These are phyloP conservation scores for Eretmocerus hayati DNA, from an alignment of 2,888 invertebrate genomes.

Conservation along the genomic window DNA sequence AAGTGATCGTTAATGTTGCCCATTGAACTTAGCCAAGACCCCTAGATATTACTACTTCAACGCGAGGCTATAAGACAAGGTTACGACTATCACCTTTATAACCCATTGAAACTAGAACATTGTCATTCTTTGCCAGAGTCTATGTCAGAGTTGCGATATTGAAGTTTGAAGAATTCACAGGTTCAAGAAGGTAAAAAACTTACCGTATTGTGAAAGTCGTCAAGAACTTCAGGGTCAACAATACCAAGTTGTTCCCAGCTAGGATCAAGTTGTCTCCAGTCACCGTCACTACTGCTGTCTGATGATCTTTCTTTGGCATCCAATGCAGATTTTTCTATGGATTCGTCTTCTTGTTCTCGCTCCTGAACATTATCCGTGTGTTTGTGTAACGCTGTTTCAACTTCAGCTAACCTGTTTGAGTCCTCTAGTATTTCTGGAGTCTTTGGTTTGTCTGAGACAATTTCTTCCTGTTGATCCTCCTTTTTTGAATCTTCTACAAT, in stretches of 20 bases:
- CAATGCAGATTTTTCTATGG: slow-evolving; percentile 15
- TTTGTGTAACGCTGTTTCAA: background rate
- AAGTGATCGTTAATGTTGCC: too few relatives aligned
- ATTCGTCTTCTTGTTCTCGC: slow-evolving; percentile 6
- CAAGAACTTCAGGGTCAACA: slow-evolving; percentile 55
- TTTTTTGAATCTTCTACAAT: background rate
- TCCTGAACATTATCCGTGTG: background rate
- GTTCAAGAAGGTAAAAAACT: too few relatives aligned
- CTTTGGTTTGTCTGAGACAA: background rate
- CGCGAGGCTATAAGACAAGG: too few relatives aligned
- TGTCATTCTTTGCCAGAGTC: too few relatives aligned
- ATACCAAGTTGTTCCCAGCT: slow-evolving; percentile 59
- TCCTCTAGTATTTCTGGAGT: slow-evolving; percentile 3
- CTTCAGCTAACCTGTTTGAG: slow-evolving; percentile 6
- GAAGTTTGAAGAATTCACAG: too few relatives aligned
- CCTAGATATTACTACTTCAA: too few relatives aligned
- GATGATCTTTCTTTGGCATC: slow-evolving; percentile 22
- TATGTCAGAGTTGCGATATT: too few relatives aligned
- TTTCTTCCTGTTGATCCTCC: background rate
- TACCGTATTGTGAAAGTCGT: slow-evolving; percentile 66
- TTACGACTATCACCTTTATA: too few relatives aligned
- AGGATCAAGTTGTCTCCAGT: slow-evolving; percentile 29
- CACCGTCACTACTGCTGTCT: slow-evolving; percentile 26
- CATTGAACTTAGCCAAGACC: too few relatives aligned
- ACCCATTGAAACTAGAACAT: too few relatives aligned